A percentile compares a stretch with the other conserved stretches of the same genome.
Evolutionary conservation across 2,888 invertebrate species (phyloP).

Genomic region (Stenodema calcarata): DNA sequence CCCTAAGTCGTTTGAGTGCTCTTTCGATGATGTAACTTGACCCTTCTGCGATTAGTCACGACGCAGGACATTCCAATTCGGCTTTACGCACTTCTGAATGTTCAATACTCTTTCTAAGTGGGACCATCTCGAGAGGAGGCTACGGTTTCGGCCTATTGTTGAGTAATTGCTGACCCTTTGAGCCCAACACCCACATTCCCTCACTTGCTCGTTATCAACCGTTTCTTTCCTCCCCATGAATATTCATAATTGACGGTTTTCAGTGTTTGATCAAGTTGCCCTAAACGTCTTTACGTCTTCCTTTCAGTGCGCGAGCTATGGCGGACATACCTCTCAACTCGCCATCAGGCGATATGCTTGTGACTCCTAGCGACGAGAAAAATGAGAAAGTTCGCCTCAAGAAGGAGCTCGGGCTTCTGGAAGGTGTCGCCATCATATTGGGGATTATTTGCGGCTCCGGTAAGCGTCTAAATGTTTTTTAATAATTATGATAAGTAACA

Average conservation of each 20-base stretch:
- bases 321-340: conserved; percentile 49
- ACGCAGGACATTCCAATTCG: neutral
- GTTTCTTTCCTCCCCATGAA: neutral
- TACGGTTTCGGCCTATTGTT: conserved; percentile 4
- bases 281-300: neutral
- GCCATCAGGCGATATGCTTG: conserved; percentile 52
- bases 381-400: conserved; percentile 76
- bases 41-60: neutral
- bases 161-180: conserved; percentile 23
- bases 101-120: neutral
- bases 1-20: neutral
- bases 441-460: conserved; percentile 95
- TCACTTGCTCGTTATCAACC: neutral
- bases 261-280: neutral
- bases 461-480: conserved; percentile 58
- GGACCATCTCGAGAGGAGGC: neutral
- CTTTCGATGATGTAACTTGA: neutral
- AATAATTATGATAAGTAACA: too few relatives aligned
- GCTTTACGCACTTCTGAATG: too few relatives aligned
- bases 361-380: conserved; percentile 54
- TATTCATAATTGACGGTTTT: neutral
- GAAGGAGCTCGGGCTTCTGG: conserved; percentile 85
- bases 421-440: conserved; percentile 92
- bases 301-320: neutral
- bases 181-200: conserved; percentile 18